Conservation (phyloP, 2,797 vertebrate species). For the Coluber constrictor region DNA sequence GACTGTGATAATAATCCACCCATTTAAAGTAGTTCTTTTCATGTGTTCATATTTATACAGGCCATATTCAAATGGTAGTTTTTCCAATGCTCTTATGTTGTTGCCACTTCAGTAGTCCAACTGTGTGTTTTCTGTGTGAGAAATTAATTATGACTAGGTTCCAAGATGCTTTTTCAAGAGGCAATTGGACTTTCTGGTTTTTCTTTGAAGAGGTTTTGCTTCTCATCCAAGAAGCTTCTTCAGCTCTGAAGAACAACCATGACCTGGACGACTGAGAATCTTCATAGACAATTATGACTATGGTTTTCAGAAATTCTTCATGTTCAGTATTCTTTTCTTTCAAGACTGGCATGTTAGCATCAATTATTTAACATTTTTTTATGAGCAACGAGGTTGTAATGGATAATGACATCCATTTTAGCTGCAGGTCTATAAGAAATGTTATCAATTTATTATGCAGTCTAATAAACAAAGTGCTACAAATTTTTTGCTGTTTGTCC, state of each 20-base stretch:
- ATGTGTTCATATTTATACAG: not conserved
- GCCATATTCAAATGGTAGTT: not conserved
- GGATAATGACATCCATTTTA: constrained; percentile 2
- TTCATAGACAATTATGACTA: not conserved
- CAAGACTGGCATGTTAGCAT: constrained; percentile 43
- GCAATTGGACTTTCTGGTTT: too few relatives aligned
- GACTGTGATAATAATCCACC: not conserved
- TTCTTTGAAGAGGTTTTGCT: too few relatives aligned
- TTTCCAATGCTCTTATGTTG: not conserved
- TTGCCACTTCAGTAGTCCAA: not conserved
- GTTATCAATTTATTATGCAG: constrained; percentile 33
- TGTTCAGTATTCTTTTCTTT: constrained; percentile 54
- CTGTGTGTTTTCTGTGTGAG: not conserved
- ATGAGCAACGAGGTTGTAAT: constrained; percentile 38
- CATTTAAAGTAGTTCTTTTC: not conserved
- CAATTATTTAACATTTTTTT: constrained; percentile 41
- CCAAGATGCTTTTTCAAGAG: too few relatives aligned
- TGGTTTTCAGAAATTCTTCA: constrained; percentile 50
- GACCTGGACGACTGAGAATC: too few relatives aligned
- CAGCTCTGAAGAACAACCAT: too few relatives aligned
- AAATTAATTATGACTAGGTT: not conserved
- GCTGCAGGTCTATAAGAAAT: not conserved
- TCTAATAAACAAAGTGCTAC: constrained; percentile 35
- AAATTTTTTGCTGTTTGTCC: too few relatives aligned
- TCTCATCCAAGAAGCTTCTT: too few relatives aligned